A percentile compares a stretch with the other conserved stretches of the same genome.
phyloP scores from a whole-genome alignment of 2,888 invertebrate genomes.

The Diloba caeruleocephala region DNA sequence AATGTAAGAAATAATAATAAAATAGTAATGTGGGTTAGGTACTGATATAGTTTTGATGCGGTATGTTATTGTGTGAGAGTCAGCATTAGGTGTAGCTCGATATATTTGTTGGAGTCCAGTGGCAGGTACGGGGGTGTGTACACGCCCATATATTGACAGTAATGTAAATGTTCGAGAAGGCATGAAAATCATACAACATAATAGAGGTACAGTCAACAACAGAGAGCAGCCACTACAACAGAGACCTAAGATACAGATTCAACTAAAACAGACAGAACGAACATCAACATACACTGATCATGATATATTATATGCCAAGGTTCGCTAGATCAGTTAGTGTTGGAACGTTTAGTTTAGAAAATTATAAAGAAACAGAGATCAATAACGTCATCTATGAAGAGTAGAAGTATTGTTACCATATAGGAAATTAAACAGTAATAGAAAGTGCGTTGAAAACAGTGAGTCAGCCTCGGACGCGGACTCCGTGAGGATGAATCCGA shows the following conservation, averaged over 20 bases:
- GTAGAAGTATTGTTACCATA: conserved; percentile 66
- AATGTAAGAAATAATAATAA: conserved; percentile 48
- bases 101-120: conserved; percentile 86
- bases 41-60: conserved; percentile 59
- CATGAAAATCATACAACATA: conserved; percentile 88
- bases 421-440: conserved; percentile 70
- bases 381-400: conserved; percentile 64
- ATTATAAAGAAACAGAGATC: conserved; percentile 61
- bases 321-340: conserved; percentile 68
- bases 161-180: conserved; percentile 89
- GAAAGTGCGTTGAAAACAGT: conserved; percentile 78
- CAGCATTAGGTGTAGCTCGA: conserved; percentile 86
- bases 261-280: conserved; percentile 84
- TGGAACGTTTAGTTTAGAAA: conserved; percentile 66
- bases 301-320: conserved; percentile 54
- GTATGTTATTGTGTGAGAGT: conserved; percentile 87
- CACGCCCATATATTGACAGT: conserved; percentile 85
- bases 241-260: conserved; percentile 83
- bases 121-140: conserved; percentile 85
- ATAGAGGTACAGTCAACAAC: conserved; percentile 88
- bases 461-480: conserved; percentile 70
- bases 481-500: conserved; percentile 67
- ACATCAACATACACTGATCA: conserved; percentile 77
- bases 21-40: conserved; percentile 45
- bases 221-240: conserved; percentile 89